Evolutionary conservation across 2,113 vertebrate genomes (phyloP).

Genomic region (Labeo rohita): DNA sequence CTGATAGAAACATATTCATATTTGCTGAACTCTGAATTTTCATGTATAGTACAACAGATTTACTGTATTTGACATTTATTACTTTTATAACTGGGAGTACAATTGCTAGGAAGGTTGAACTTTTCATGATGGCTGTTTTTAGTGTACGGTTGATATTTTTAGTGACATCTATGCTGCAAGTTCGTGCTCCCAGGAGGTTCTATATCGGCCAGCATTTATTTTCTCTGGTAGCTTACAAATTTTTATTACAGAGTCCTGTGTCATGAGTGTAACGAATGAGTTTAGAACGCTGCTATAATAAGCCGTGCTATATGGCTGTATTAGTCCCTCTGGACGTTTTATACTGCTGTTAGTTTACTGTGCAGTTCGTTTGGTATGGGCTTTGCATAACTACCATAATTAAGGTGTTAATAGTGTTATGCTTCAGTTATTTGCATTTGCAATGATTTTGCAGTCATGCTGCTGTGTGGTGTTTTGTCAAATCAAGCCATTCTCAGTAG

Average conservation of each 20-base stretch:
- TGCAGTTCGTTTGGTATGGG: not conserved
- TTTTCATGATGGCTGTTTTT: not conserved
- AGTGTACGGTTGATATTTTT: not conserved
- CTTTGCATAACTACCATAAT: constrained; percentile 9
- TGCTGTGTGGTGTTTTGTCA: not conserved
- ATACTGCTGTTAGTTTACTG: not conserved
- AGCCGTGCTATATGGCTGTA: not conserved
- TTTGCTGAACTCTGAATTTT: not conserved
- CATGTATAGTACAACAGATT: not conserved
- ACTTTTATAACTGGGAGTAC: not conserved
- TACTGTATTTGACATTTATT: not conserved
- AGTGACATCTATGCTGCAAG: not conserved
- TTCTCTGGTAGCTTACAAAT: not conserved
- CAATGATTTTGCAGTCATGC: constrained; percentile 5
- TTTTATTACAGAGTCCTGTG: not conserved
- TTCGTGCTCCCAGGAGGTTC: not conserved
- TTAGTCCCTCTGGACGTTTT: not conserved
- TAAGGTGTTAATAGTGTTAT: not conserved
- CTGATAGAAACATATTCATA: not conserved
- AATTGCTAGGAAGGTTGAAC: not conserved
- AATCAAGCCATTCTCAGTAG: too few species aligned
- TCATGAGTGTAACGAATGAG: not conserved
- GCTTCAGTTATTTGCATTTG: constrained; percentile 4
- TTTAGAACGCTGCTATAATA: not conserved
- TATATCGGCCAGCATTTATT: constrained; percentile 12